Percentiles rank a stretch among this genome's conserved stretches.
phyloP scores from a whole-genome alignment of 2,113 vertebrate species.

The Ondatra zibethicus region DNA sequence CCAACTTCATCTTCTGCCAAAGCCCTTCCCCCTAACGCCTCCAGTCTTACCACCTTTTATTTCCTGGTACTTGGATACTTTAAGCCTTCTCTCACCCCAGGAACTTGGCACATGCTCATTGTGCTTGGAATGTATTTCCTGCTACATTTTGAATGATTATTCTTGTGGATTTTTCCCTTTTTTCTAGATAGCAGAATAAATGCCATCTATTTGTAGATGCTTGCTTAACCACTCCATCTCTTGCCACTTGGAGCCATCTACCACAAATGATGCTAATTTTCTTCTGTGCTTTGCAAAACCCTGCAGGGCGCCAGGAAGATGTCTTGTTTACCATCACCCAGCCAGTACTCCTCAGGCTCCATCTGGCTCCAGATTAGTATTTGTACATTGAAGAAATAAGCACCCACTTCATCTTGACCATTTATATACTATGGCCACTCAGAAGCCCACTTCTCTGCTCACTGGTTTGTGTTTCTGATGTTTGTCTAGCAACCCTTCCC shows the following conservation, averaged over 20 bases:
- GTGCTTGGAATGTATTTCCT: not conserved
- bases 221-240: not conserved
- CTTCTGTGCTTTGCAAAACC: not conserved
- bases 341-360: not conserved
- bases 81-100: not conserved
- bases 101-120: not conserved
- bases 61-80: not conserved
- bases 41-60: not conserved
- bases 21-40: not conserved
- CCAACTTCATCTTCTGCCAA: not conserved
- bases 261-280: not conserved
- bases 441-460: not conserved
- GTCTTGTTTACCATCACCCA: not conserved
- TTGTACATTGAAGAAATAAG: not conserved
- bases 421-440: not conserved
- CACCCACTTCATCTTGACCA: not conserved
- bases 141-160: not conserved
- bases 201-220: not conserved
- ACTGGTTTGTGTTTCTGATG: not conserved
- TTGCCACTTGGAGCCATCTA: not conserved
- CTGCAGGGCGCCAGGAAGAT: not conserved
- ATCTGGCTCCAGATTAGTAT: not conserved
- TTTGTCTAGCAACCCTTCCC: not conserved
- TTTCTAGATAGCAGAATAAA: conserved; percentile 19
- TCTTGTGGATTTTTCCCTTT: not conserved